Evolutionary conservation across 1,140 invertebrate species (phyloP).

Genomic region (Lordiphosa clarofinis): DNA sequence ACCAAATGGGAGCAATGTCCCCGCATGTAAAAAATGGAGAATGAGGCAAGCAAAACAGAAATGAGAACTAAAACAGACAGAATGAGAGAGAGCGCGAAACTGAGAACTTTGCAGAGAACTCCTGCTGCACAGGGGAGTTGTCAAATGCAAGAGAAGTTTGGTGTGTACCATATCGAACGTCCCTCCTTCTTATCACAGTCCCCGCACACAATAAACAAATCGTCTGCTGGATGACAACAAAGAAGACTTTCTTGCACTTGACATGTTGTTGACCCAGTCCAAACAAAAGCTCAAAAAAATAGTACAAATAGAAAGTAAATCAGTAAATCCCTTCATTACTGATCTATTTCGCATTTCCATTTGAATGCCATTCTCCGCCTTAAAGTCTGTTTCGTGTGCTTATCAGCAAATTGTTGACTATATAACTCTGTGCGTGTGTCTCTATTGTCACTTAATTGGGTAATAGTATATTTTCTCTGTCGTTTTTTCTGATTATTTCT

Average conservation of each 20-base stretch:
- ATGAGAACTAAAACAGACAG: conserved; percentile 4
- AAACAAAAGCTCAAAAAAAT: conserved; percentile 14
- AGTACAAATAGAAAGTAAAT: conserved; percentile 54
- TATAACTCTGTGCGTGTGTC: conserved; percentile 17
- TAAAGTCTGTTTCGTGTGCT: no score
- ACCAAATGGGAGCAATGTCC: conserved; percentile 71
- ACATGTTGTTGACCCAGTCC: conserved; percentile 73
- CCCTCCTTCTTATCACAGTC: conserved; percentile 3
- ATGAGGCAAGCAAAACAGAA: conserved; percentile 18
- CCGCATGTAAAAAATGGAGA: conserved; percentile 43
- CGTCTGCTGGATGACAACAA: conserved; percentile 10
- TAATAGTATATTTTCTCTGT: no score
- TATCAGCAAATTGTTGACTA: background rate
- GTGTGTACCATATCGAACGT: no score
- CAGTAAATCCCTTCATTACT: background rate
- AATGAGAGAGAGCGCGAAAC: background rate
- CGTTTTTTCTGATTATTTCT: no score
- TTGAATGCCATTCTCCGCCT: no score
- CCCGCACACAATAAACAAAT: conserved; percentile 20
- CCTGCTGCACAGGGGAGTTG: no score
- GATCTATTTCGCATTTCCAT: no score
- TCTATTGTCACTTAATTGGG: conserved; percentile 50
- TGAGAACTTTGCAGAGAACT: no score
- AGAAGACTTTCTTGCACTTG: conserved; percentile 45
- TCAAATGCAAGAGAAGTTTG: no score